Evolutionary conservation across 92 coral and sea anemone species (phyloP).

Genomic region (Nematostella vectensis): DNA sequence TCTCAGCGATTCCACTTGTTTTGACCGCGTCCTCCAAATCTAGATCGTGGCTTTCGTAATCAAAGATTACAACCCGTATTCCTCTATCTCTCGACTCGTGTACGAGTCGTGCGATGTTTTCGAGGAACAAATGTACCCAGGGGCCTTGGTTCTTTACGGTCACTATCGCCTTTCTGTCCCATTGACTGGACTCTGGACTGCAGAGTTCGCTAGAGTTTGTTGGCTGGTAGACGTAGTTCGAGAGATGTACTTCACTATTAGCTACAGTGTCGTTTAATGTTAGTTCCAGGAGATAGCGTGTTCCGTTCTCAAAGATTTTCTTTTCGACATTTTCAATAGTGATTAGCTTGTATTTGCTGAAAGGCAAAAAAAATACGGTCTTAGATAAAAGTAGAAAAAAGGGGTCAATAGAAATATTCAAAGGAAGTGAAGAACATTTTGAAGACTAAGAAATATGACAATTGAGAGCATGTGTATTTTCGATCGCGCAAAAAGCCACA

Average conservation of each 20-base stretch:
- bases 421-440: no score
- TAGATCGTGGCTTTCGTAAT: constrained; percentile 45
- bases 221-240: constrained; percentile 45
- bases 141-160: constrained; percentile 49
- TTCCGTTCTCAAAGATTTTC: constrained; percentile 31
- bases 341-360: constrained; percentile 32
- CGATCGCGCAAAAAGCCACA: no score
- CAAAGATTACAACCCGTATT: constrained; percentile 41
- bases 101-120: constrained; percentile 35
- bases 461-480: no score
- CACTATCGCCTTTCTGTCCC: constrained; percentile 39
- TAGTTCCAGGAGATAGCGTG: constrained; percentile 50
- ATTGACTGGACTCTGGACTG: constrained; percentile 24
- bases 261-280: constrained; percentile 20
- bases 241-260: constrained; percentile 23
- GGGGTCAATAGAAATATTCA: no score
- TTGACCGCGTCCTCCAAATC: constrained; percentile 36
- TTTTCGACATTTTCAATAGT: constrained; percentile 45
- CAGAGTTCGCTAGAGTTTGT: constrained; percentile 12
- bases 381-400: no score
- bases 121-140: constrained; percentile 51
- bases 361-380: neutral
- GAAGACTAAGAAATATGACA: no score
- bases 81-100: constrained; percentile 32
- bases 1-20: constrained; percentile 28